Conservation (phyloP, 2,113 vertebrate genomes). For the Daboia siamensis region DNA sequence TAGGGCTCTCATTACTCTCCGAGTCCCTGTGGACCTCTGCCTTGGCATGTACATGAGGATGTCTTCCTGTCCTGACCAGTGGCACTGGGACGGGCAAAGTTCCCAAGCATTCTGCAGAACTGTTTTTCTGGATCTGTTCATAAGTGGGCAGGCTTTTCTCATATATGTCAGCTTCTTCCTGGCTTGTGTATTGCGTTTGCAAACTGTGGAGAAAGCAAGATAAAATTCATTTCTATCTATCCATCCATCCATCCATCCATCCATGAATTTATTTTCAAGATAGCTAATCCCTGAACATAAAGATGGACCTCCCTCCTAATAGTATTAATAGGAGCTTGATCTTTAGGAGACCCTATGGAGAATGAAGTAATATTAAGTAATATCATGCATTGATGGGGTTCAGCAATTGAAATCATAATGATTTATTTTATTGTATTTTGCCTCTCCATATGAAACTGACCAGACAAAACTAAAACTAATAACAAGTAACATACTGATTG, state of each 20-base stretch:
- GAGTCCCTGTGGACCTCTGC: conserved; percentile 67
- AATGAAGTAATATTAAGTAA: background rate
- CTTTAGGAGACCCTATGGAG: background rate
- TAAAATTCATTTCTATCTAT: background rate
- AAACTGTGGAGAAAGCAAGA: conserved; percentile 20
- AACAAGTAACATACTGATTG: background rate
- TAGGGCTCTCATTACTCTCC: background rate
- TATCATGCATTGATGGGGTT: background rate
- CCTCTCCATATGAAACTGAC: background rate
- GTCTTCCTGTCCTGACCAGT: background rate
- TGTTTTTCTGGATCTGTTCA: conserved; percentile 61
- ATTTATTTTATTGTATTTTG: background rate
- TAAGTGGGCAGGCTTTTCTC: conserved; percentile 70
- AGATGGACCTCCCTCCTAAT: background rate
- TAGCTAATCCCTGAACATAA: background rate
- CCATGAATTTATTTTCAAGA: background rate
- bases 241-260: background rate
- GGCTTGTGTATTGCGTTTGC: conserved; percentile 46
- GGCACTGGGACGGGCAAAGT: background rate
- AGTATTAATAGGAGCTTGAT: background rate
- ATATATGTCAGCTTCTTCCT: conserved; percentile 54
- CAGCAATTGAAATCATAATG: background rate
- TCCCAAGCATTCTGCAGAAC: conserved; percentile 19
- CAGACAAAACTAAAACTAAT: background rate
- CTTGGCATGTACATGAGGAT: conserved; percentile 39